Base-by-base conservation (phyloP, 92 coral and sea anemone genomes). In the Blastomussa wellsi region DNA sequence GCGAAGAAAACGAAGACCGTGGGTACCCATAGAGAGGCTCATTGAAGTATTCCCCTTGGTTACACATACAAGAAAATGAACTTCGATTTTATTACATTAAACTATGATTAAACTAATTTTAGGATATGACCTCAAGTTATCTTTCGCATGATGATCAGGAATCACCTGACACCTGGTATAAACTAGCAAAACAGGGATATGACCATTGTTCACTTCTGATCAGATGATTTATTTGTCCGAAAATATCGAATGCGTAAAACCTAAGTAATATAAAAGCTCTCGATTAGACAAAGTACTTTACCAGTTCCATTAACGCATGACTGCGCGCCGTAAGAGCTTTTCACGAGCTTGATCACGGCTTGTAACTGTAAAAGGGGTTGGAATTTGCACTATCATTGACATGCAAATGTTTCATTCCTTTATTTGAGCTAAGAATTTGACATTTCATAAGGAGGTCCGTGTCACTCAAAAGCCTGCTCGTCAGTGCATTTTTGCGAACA, bases 91-190 rank as follows among this genome's bases (percentile, higher is more conserved):
- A 10, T 62, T 24, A 24, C 12, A n/a, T n/a, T n/a, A n/a, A n/a
- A n/a, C n/a, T n/a, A n/a, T n/a, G n/a, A n/a, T n/a, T n/a, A n/a
- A n/a, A 65, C 70, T 65, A 28, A 28, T 16, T 70, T 62, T 38
- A 17, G 75, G 48, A 70, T 38, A 24, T 70, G 75, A 70, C 75
- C 75, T 70, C 37, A n/a, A 33, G 10, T 70, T 70, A 36, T 5
- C 26, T 70, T 70, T 70, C n/a, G 75, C 24, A 28, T 57, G 65
- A 68, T 20, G 44, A 42, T 36, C n/a, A 19, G 17, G 44, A 37
- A 36, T 70, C 42, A 33, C 75, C 75, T 70, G 75, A 70, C n/a
- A n/a, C n/a, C n/a, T 70, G 33, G n/a, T 24, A 69, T 28, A 16
- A 13, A 8, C 24, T 3, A 10, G 2, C 35, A 24, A 62, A 62